These are phyloP conservation scores for Zootoca vivipara DNA, from an alignment of 2,113 vertebrate genomes.

Conservation along the genomic window DNA sequence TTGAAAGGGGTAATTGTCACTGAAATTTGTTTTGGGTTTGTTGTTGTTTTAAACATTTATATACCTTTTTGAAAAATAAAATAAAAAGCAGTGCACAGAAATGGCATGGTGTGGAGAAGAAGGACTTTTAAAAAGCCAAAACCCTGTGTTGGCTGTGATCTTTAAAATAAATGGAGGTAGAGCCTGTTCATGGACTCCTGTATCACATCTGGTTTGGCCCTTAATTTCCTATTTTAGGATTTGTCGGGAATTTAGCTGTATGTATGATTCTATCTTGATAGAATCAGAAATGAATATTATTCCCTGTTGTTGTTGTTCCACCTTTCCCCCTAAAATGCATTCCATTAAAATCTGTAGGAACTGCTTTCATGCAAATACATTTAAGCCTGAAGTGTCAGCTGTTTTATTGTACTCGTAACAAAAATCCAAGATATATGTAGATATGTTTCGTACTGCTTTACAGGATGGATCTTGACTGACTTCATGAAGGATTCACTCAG, in stretches of 20 bases:
- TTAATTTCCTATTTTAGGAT: not conserved
- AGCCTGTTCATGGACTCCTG: not conserved
- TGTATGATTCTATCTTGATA: not conserved
- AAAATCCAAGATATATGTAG: constrained; percentile 49
- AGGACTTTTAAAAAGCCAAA: not conserved
- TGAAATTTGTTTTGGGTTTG: no score
- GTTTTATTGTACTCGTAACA: constrained; percentile 55
- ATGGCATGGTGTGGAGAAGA: no score
- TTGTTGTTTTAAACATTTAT: not conserved
- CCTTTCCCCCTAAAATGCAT: not conserved
- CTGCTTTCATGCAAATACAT: not conserved
- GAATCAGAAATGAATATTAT: not conserved
- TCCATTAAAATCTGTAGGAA: not conserved
- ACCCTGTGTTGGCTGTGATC: not conserved
- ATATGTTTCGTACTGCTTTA: constrained; percentile 51
- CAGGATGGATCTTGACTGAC: constrained; percentile 53
- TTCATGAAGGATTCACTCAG: constrained; percentile 55
- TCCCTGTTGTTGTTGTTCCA: not conserved
- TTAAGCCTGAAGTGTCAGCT: not conserved
- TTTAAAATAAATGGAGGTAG: not conserved
- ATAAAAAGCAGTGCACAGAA: no score
- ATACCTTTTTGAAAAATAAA: no score
- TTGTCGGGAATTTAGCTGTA: not conserved
- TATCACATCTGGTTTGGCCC: no score
- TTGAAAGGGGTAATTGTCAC: not conserved